Evolutionary conservation across 2,797 vertebrate species (phyloP).

Genomic region (Scolopax rusticola): DNA sequence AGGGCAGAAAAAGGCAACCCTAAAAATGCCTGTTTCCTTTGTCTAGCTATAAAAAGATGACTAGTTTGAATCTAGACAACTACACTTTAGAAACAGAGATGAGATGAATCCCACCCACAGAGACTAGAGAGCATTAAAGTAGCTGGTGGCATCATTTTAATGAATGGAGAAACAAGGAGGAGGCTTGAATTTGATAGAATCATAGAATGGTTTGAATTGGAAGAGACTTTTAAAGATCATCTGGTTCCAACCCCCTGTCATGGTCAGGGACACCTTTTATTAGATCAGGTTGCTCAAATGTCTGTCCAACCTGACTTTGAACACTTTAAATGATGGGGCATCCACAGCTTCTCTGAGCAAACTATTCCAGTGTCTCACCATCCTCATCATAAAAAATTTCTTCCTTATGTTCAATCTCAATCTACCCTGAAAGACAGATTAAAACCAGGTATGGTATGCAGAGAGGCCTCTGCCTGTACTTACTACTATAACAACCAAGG

Average conservation of each 20-base stretch:
- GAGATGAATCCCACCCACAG: background rate
- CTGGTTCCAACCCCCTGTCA: background rate
- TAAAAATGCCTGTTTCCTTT: background rate
- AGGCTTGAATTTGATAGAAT: background rate
- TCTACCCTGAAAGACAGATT: background rate
- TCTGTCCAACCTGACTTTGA: too few species aligned
- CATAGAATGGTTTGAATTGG: background rate
- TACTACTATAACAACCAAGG: background rate
- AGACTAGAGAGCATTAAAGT: background rate
- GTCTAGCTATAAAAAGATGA: background rate
- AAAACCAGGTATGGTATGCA: background rate
- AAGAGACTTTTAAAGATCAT: background rate
- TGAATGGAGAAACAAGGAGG: background rate
- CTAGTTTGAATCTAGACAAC: background rate
- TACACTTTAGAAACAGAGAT: background rate
- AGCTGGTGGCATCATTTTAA: background rate
- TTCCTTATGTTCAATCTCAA: background rate
- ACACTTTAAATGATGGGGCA: too few species aligned
- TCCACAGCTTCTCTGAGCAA: too few species aligned
- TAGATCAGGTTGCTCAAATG: too few species aligned
- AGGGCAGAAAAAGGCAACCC: background rate
- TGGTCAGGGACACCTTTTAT: too few species aligned
- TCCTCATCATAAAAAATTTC: too few species aligned
- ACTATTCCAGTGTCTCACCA: too few species aligned
- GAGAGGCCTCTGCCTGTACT: background rate